Percentiles rank a stretch among this genome's conserved stretches.
These are phyloP conservation scores for Eretmocerus hayati DNA, from an alignment of 2,888 invertebrate species.

Conservation along the genomic window DNA sequence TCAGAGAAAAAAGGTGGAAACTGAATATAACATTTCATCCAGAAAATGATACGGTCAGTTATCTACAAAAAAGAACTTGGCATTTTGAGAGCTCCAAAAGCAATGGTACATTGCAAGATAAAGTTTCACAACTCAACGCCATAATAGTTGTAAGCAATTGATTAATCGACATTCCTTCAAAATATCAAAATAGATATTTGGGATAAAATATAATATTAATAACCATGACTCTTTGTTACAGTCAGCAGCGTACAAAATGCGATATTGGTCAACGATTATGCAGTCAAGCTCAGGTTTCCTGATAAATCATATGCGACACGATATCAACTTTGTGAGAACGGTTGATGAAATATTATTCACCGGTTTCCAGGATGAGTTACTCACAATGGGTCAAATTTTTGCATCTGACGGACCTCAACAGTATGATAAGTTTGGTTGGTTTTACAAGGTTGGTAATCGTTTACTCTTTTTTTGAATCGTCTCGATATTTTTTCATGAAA, in stretches of 20 bases:
- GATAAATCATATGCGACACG: conserved; percentile 50
- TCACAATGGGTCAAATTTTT: conserved; percentile 60
- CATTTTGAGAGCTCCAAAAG: conserved; percentile 61
- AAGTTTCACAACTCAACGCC: conserved; percentile 67
- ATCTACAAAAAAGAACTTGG: conserved; percentile 61
- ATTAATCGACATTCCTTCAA: background rate
- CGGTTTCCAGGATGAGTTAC: conserved; percentile 70
- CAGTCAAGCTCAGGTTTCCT: conserved; percentile 57
- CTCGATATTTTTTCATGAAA: too few species aligned
- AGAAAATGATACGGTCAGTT: conserved; percentile 66
- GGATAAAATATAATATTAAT: background rate
- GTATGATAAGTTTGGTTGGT: conserved; percentile 80
- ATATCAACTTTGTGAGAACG: conserved; percentile 56
- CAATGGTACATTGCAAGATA: conserved; percentile 62
- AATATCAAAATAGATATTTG: background rate
- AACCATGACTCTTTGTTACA: conserved; percentile 28
- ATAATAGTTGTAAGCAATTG: conserved; percentile 67
- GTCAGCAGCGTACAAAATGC: conserved; percentile 55
- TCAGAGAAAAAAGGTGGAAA: conserved; percentile 62
- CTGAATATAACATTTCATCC: conserved; percentile 67
- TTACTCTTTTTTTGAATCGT: too few species aligned
- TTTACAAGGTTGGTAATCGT: conserved; percentile 56
- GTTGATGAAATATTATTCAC: conserved; percentile 69
- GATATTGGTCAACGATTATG: conserved; percentile 54
- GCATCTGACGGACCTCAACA: conserved; percentile 50